Conservation (phyloP, 2,888 invertebrate species). For the Tiliacea aurago region DNA sequence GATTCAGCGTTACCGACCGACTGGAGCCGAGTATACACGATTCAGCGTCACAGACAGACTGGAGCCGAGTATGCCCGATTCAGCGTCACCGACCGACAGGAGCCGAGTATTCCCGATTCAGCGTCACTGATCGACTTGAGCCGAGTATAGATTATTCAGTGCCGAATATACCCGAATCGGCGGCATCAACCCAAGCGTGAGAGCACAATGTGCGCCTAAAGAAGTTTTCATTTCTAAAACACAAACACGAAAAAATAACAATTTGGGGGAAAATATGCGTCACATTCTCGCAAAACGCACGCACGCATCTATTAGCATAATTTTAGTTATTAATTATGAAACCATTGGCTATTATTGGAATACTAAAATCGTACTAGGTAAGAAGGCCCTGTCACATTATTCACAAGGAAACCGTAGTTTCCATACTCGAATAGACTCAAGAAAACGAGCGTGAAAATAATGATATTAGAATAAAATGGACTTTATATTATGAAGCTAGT, state of each 20-base stretch:
- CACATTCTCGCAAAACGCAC: background rate
- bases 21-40: too few species aligned
- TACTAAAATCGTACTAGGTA: background rate
- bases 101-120: too few species aligned
- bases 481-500: background rate
- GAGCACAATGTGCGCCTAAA: too few species aligned
- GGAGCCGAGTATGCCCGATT: too few species aligned
- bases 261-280: background rate
- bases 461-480: conserved; percentile 21
- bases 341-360: background rate
- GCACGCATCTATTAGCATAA: background rate
- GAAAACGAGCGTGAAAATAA: conserved; percentile 30
- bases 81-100: too few species aligned
- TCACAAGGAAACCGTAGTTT: conserved; percentile 15
- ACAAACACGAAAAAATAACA: background rate
- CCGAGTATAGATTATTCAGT: too few species aligned
- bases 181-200: too few species aligned
- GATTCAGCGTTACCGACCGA: too few species aligned
- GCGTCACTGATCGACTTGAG: too few species aligned
- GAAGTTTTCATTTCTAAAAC: background rate
- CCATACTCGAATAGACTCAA: conserved; percentile 10
- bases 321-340: background rate
- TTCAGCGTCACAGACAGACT: too few species aligned
- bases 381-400: conserved; percentile 23
- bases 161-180: too few species aligned